Evolutionary conservation across 2,113 vertebrate genomes (phyloP), one percentile per base, ranked within the genome.

Genomic region (Bufo bufo): DNA sequence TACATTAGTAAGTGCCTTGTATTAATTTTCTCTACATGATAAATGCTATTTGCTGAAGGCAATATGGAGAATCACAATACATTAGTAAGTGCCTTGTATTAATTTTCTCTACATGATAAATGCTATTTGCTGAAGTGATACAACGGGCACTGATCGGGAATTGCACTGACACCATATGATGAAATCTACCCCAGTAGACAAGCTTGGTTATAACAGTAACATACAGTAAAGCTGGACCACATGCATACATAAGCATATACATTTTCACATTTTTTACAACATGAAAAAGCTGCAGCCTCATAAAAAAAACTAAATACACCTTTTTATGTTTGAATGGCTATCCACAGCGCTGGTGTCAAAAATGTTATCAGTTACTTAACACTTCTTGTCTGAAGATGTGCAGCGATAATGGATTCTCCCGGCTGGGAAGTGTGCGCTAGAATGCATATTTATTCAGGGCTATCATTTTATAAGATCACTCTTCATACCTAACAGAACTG

Each of bases 361-460:
- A 88, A 49, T 75, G 14, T 71, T 81, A 65, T 74, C 86, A 88
- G 69, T 43, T 83, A 82, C 43, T 82, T 88, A 88, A 83, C 86
- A 88, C 65, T 19, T 88, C 43, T 19, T 20, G n/a, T 75, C 33
- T n/a, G 45, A 69, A 82, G 13, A 82, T 77, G 79, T 63, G 54
- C 69, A 83, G 80, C 20, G 86, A 88, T 88, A 88, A 88, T 82
- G 71, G 69, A 88, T 83, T 82, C 86, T 83, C 56, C 85, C n/a
- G 14, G 23, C 33, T 83, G 13, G 43, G 19, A 58, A 59, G 45
- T 77, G 45, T 86, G 58, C 33, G 69, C 71, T 83, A 63, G 33
- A 75, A 82, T 59, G 78, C 45, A 74, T 77, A 65, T 75, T 61
- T 85, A 85, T 74, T 85, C 54, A 49, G 19, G 16, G 47, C 59